Evolutionary conservation across 2,113 vertebrate genomes (phyloP).

Genomic region (Machaerirhynchus nigripectus): DNA sequence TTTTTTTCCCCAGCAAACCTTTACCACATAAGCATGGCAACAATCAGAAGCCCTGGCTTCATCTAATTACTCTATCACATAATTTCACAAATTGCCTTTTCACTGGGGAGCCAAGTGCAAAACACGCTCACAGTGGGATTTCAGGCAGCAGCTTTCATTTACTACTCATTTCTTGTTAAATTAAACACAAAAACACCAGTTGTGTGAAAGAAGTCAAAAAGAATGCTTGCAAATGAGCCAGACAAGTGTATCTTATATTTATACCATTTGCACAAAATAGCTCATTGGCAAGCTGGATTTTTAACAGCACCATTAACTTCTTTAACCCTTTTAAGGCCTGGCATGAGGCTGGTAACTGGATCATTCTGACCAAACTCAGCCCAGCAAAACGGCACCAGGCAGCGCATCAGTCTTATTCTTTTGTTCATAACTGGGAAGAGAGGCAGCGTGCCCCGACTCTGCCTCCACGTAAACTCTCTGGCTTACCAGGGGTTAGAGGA

Average conservation of each 20-base stretch:
- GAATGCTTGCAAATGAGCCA: constrained; percentile 75
- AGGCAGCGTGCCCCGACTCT: fast-evolving
- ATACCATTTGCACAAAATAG: constrained; percentile 61
- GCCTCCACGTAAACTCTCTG: fast-evolving
- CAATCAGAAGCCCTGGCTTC: constrained; percentile 89
- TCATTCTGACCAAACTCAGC: background rate
- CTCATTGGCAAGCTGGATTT: constrained; percentile 60
- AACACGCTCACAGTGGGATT: constrained; percentile 90
- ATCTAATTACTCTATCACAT: constrained; percentile 99
- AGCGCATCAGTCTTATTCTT: background rate
- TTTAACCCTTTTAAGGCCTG: constrained; percentile 1
- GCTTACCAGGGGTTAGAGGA: background rate
- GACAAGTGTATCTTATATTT: constrained; percentile 68
- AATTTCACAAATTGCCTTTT: constrained; percentile 99
- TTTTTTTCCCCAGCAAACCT: constrained; percentile 69
- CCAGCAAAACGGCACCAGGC: background rate
- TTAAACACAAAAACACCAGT: constrained; percentile 95
- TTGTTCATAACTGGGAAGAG: background rate
- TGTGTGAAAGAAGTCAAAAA: constrained; percentile 81
- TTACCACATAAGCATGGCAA: constrained; percentile 81
- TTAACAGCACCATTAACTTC: constrained; percentile 13
- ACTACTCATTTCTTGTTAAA: constrained; percentile 97
- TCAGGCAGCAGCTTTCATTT: constrained; percentile 92
- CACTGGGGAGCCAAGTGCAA: constrained; percentile 94
- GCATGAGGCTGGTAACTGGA: background rate